phyloP scores from a whole-genome alignment of 2,797 vertebrate species.

The Pagetopsis macropterus region DNA sequence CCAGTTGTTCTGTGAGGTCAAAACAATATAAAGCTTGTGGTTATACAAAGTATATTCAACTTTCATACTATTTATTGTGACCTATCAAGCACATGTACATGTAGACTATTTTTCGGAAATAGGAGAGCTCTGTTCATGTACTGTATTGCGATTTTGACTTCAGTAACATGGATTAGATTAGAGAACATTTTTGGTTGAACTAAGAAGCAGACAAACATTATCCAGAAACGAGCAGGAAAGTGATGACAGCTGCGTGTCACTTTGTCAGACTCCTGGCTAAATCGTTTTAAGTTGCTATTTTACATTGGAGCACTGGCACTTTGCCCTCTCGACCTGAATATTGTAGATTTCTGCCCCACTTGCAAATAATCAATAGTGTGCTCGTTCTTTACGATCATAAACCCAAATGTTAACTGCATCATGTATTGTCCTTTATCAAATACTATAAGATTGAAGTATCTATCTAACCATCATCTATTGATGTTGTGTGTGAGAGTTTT shows the following conservation, averaged over 20 bases:
- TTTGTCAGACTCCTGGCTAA: conserved; percentile 28
- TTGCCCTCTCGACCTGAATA: conserved; percentile 43
- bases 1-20: too few relatives aligned
- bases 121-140: too few relatives aligned
- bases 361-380: background rate
- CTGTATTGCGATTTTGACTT: too few relatives aligned
- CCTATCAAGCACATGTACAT: too few relatives aligned
- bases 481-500: background rate
- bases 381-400: background rate
- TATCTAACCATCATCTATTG: background rate
- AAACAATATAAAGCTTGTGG: too few relatives aligned
- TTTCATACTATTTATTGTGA: too few relatives aligned
- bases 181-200: too few relatives aligned
- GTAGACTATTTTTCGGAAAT: too few relatives aligned
- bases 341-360: conserved; percentile 6
- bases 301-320: conserved; percentile 15
- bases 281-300: conserved; percentile 16
- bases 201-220: too few relatives aligned
- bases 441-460: background rate
- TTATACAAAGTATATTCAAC: too few relatives aligned
- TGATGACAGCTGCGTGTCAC: background rate
- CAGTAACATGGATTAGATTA: too few relatives aligned
- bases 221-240: too few relatives aligned
- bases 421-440: background rate
- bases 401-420: background rate